These are phyloP conservation scores for Marasmarcha lunaedactyla DNA, from an alignment of 2,888 invertebrate genomes.

Conservation along the genomic window DNA sequence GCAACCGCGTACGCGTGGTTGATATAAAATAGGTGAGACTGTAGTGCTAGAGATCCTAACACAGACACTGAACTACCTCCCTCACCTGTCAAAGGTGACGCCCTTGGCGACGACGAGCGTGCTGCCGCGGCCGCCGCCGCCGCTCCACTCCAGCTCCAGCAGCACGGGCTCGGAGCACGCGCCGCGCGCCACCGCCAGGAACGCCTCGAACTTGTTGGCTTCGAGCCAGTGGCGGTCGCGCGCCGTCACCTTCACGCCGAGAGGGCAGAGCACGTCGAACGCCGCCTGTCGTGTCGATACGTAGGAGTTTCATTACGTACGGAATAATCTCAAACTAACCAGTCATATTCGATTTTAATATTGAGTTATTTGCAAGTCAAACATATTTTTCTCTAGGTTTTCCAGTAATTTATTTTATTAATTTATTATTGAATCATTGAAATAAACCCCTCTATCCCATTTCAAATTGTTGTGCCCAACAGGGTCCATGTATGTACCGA, in stretches of 20 bases:
- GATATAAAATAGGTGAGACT: no score
- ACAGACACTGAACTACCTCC: no score
- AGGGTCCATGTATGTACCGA: no score
- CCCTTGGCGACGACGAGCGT: conserved; percentile 77
- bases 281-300: conserved; percentile 46
- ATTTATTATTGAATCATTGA: no score
- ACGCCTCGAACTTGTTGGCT: conserved; percentile 70
- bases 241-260: conserved; percentile 61
- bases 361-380: neutral
- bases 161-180: conserved; percentile 75
- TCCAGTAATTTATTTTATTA: no score
- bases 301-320: no score
- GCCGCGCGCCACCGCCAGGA: conserved; percentile 75
- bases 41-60: no score
- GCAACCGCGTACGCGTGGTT: no score
- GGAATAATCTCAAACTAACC: neutral
- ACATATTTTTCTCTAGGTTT: no score
- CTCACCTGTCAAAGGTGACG: conserved; percentile 69
- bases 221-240: conserved; percentile 75
- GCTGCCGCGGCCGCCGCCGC: conserved; percentile 54
- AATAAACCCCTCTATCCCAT: no score
- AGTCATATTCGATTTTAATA: neutral
- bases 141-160: conserved; percentile 72
- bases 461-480: no score
- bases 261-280: conserved; percentile 73